These are phyloP conservation scores for Diabrotica undecimpunctata DNA, from an alignment of 1,140 invertebrate genomes.

Conservation along the genomic window DNA sequence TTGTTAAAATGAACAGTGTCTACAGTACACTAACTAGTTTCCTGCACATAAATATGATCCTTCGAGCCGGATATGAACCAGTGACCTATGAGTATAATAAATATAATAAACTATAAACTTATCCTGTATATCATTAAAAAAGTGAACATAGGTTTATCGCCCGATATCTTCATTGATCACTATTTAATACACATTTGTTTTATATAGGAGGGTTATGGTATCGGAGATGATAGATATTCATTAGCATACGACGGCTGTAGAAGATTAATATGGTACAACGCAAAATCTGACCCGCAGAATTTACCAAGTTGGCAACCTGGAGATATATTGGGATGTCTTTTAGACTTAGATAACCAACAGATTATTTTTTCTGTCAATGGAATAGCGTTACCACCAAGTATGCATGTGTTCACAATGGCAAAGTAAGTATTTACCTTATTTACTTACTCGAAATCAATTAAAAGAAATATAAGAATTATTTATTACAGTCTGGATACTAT, in stretches of 20 bases:
- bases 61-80: too few relatives aligned
- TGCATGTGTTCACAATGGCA: slow-evolving; percentile 73
- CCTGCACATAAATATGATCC: too few relatives aligned
- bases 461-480: not conserved
- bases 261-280: slow-evolving; percentile 85
- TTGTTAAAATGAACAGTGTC: too few relatives aligned
- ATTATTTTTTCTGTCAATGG: slow-evolving; percentile 85
- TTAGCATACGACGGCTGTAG: slow-evolving; percentile 91
- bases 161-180: too few relatives aligned
- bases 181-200: too few relatives aligned
- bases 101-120: too few relatives aligned
- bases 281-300: slow-evolving; percentile 63
- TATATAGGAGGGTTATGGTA: slow-evolving; percentile 86
- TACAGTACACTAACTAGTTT: too few relatives aligned
- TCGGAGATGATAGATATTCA: slow-evolving; percentile 88
- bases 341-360: slow-evolving; percentile 69
- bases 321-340: slow-evolving; percentile 79
- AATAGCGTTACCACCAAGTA: slow-evolving; percentile 61
- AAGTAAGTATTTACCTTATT: slow-evolving; percentile 54
- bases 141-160: too few relatives aligned
- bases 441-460: not conserved
- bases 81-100: too few relatives aligned
- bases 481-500: not conserved
- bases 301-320: slow-evolving; percentile 76
- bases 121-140: too few relatives aligned